Percentiles rank a stretch among this genome's conserved stretches.
These are phyloP conservation scores for Acipenser oxyrinchus DNA, from an alignment of 2,797 vertebrate genomes.

Conservation along the genomic window DNA sequence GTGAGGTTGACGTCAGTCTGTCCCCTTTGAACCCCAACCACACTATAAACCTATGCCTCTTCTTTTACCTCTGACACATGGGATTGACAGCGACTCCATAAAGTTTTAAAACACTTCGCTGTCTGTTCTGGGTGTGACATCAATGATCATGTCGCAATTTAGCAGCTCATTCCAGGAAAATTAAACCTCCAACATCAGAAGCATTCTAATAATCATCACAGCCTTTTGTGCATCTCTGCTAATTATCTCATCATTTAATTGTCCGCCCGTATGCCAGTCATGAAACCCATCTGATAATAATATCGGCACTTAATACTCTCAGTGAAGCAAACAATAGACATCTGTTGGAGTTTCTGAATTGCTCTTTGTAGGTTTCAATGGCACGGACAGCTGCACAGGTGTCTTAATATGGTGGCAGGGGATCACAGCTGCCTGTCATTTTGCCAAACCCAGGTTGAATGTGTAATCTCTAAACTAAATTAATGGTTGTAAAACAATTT, in stretches of 20 bases:
- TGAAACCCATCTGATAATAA: background rate
- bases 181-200: too few relatives aligned
- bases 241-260: background rate
- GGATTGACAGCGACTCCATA: too few relatives aligned
- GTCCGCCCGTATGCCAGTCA: background rate
- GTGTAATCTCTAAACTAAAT: background rate
- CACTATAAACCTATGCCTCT: too few relatives aligned
- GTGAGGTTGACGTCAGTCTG: too few relatives aligned
- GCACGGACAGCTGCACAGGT: background rate
- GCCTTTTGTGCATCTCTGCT: background rate
- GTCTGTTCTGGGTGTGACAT: too few relatives aligned
- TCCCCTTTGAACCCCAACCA: too few relatives aligned
- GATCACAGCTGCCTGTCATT: background rate
- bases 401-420: background rate
- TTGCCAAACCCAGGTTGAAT: background rate
- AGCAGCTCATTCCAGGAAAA: too few relatives aligned
- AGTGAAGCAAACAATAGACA: background rate
- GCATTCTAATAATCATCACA: background rate
- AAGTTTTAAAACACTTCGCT: too few relatives aligned
- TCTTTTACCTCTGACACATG: too few relatives aligned
- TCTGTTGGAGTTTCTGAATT: constrained; percentile 4
- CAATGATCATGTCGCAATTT: too few relatives aligned
- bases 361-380: background rate
- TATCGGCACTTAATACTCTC: background rate
- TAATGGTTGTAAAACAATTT: too few relatives aligned